These are phyloP conservation scores for Sinotaia quadrata DNA, from an alignment of 2,888 invertebrate species.

Conservation along the genomic window DNA sequence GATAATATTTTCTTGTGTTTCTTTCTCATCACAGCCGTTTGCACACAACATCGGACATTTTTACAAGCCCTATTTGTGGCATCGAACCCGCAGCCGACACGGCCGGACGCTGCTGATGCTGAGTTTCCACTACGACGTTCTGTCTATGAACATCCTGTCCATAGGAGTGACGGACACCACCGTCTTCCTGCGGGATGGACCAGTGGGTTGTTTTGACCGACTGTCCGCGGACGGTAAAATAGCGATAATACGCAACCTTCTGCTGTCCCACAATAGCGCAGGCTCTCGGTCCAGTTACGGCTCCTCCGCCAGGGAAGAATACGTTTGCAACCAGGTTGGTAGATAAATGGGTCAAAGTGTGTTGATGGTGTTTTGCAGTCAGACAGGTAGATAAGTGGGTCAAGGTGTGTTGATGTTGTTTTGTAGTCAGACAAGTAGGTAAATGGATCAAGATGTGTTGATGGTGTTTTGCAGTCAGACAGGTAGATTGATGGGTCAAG, in stretches of 20 bases:
- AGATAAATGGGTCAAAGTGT: too few species aligned
- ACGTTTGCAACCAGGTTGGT: slow-evolving; percentile 34
- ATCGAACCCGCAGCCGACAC: slow-evolving; percentile 62
- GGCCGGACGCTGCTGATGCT: slow-evolving; percentile 66
- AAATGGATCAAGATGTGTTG: too few species aligned
- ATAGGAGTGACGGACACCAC: slow-evolving; percentile 62
- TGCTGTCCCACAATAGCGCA: slow-evolving; percentile 21
- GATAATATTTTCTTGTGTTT: neutral
- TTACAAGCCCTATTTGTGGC: slow-evolving; percentile 64
- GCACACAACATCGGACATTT: slow-evolving; percentile 3
- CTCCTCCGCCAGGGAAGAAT: slow-evolving; percentile 31
- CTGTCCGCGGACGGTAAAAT: slow-evolving; percentile 41
- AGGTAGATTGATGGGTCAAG: too few species aligned
- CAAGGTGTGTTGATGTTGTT: too few species aligned
- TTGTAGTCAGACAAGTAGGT: too few species aligned
- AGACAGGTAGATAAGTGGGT: too few species aligned
- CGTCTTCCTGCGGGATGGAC: slow-evolving; percentile 56
- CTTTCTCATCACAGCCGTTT: neutral
- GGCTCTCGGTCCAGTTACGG: slow-evolving; percentile 18
- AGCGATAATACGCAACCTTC: slow-evolving; percentile 17
- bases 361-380: too few species aligned
- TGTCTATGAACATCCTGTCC: slow-evolving; percentile 63
- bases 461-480: too few species aligned
- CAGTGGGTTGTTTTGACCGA: slow-evolving; percentile 59
- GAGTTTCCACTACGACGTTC: slow-evolving; percentile 66